phyloP scores from a whole-genome alignment of 2,113 vertebrate species.

The Halichoeres trimaculatus region DNA sequence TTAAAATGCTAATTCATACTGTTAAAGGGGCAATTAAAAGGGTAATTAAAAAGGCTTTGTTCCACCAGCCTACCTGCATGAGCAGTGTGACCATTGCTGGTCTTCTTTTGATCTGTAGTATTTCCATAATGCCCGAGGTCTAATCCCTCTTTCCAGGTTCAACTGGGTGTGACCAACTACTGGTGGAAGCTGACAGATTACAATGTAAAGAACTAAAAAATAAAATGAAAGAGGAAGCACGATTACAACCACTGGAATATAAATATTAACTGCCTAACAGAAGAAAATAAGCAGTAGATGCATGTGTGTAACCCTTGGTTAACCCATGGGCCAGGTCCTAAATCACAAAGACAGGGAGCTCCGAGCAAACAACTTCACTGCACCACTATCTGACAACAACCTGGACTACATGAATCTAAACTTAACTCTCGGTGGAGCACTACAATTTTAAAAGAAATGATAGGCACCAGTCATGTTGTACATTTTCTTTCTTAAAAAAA shows the following conservation, averaged over 20 bases:
- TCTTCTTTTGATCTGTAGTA: conserved; percentile 66
- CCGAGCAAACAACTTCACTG: no score
- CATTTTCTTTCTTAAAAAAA: no score
- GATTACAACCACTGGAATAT: conserved; percentile 2
- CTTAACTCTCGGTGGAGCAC: no score
- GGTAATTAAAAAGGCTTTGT: conserved; percentile 83
- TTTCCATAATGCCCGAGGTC: conserved; percentile 66
- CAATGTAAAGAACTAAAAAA: conserved; percentile 9
- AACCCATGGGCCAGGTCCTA: no score
- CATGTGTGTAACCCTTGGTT: no score
- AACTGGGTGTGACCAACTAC: conserved; percentile 58
- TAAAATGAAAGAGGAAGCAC: background rate
- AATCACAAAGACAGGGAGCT: no score
- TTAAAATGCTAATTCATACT: conserved; percentile 83
- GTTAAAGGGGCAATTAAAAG: conserved; percentile 83
- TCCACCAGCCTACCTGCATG: conserved; percentile 77
- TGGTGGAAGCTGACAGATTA: conserved; percentile 34
- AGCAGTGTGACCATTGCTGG: conserved; percentile 68
- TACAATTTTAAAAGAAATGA: no score
- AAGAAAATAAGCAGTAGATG: no score
- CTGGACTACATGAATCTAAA: no score
- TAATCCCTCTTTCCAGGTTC: conserved; percentile 72
- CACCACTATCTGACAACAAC: no score
- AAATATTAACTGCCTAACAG: no score
- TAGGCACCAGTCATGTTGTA: no score